Percentiles rank a stretch among this genome's conserved stretches.
Evolutionary conservation across 2,888 invertebrate species (phyloP).

Genomic region (Calameuta pallipes): DNA sequence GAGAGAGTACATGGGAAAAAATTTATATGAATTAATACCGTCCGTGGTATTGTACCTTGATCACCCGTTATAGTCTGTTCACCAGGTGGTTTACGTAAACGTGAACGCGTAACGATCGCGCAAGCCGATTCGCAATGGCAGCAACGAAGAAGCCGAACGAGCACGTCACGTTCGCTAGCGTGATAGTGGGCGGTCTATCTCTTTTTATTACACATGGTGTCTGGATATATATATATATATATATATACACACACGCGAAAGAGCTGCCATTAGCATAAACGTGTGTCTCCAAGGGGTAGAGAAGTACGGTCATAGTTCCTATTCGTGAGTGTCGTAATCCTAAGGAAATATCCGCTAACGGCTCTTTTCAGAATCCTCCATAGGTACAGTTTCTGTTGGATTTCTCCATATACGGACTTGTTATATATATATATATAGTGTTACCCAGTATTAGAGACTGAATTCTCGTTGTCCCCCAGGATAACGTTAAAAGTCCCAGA

Average conservation of each 20-base stretch:
- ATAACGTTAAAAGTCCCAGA: background rate
- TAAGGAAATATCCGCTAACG: background rate
- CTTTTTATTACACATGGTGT: background rate
- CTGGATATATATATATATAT: background rate
- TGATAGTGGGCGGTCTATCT: background rate
- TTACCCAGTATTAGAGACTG: background rate
- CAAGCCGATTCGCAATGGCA: background rate
- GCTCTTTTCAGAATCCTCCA: background rate
- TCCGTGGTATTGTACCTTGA: background rate
- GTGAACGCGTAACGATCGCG: background rate
- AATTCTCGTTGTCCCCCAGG: background rate
- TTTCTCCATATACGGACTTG: no score
- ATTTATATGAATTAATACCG: background rate
- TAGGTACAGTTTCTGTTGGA: background rate
- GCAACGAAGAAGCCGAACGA: background rate
- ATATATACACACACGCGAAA: background rate
- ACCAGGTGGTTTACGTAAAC: background rate
- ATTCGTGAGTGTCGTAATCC: background rate
- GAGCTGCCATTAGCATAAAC: background rate
- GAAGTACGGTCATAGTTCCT: background rate
- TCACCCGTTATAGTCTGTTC: background rate
- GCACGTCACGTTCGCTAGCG: background rate
- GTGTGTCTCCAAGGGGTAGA: background rate
- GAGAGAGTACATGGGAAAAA: background rate
- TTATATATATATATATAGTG: background rate